Evolutionary conservation across 30 jellyfish, hydroid and myxozoan genomes (phyloP).

Genomic region (Aurelia sp.): DNA sequence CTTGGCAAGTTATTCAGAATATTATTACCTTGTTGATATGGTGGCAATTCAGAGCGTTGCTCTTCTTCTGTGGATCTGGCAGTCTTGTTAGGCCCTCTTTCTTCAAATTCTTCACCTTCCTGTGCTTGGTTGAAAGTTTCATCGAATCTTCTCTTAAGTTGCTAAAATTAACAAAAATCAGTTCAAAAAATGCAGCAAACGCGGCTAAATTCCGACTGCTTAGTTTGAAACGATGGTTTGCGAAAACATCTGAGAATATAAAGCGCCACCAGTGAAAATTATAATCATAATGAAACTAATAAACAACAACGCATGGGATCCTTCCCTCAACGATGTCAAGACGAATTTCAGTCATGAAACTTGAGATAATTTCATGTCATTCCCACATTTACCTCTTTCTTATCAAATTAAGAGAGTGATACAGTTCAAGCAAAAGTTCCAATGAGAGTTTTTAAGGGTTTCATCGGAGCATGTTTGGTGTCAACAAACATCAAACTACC

Average conservation of each 20-base stretch:
- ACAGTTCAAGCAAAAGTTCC: too few species aligned
- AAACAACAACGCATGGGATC: constrained; percentile 6
- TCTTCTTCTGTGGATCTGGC: constrained; percentile 66
- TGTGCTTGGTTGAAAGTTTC: constrained; percentile 71
- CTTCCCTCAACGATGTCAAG: background rate
- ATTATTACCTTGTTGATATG: constrained; percentile 52
- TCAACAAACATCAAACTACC: constrained; percentile 11
- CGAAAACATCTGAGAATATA: background rate
- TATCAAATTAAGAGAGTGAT: too few species aligned
- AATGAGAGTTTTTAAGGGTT: too few species aligned
- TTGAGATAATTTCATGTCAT: too few species aligned
- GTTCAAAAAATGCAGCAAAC: background rate
- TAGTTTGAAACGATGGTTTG: background rate
- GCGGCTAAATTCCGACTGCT: background rate
- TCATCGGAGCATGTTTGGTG: constrained; percentile 12
- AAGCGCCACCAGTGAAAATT: constrained; percentile 13
- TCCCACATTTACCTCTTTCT: too few species aligned
- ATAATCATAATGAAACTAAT: constrained; percentile 1
- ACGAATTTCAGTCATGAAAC: too few species aligned
- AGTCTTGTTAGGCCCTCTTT: constrained; percentile 53
- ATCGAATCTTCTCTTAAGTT: constrained; percentile 68
- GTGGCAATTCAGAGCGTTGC: constrained; percentile 40
- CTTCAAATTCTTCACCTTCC: constrained; percentile 69
- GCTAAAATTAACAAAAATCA: constrained; percentile 20
- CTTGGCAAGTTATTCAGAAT: constrained; percentile 50